Evolutionary conservation across 2,797 vertebrate genomes (phyloP).

Genomic region (Bradypodion pumilum): DNA sequence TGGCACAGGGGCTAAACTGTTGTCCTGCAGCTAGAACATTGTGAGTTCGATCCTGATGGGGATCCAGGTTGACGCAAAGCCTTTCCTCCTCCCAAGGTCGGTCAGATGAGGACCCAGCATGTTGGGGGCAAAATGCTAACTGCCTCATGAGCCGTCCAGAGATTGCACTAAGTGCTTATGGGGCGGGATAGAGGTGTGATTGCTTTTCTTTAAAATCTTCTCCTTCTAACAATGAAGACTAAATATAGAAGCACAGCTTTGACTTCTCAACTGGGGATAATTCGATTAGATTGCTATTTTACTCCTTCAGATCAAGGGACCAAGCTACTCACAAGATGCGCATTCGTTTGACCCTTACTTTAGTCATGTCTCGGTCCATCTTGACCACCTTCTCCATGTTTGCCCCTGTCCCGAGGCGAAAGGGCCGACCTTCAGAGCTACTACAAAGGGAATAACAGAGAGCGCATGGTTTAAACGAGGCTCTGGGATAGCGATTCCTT

Average conservation of each 20-base stretch:
- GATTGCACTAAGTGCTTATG: too few species aligned
- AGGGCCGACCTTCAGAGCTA: constrained; percentile 97
- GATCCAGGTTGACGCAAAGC: too few species aligned
- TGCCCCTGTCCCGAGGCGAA: constrained; percentile 95
- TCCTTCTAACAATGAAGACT: too few species aligned
- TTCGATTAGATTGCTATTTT: neutral
- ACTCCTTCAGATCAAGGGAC: neutral
- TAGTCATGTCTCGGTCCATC: constrained; percentile 99
- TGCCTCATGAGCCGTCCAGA: too few species aligned
- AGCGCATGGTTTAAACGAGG: neutral
- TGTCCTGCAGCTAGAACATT: too few species aligned
- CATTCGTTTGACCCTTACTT: constrained; percentile 75
- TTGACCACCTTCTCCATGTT: constrained; percentile 99
- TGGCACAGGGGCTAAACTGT: too few species aligned
- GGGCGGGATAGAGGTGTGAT: too few species aligned
- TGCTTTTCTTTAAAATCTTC: too few species aligned
- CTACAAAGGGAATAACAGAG: constrained; percentile 74
- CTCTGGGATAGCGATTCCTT: accelerated
- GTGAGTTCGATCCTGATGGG: too few species aligned
- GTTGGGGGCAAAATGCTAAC: too few species aligned
- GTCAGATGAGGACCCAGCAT: too few species aligned
- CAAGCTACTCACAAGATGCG: accelerated
- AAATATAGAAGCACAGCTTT: neutral
- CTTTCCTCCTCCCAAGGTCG: too few species aligned
- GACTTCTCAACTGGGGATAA: neutral